Percentiles rank a stretch among this genome's conserved stretches.
phyloP scores from a whole-genome alignment of 1,140 invertebrate genomes.

The Brachionus manjavacas region DNA sequence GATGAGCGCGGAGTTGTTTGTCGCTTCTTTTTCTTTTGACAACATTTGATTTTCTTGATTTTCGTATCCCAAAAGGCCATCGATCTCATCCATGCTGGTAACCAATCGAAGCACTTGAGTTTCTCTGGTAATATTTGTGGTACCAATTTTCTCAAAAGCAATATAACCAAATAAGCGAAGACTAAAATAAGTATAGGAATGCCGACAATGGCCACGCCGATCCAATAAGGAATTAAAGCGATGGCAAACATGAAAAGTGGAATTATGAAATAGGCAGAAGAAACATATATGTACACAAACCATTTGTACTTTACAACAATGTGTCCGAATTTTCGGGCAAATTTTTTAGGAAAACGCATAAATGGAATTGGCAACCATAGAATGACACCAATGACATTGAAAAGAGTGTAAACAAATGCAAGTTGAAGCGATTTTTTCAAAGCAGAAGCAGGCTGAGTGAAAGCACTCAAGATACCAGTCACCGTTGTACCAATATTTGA shows the following conservation, averaged over 20 bases:
- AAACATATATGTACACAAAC: constrained; percentile 62
- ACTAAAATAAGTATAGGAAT: background rate
- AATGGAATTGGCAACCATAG: constrained; percentile 64
- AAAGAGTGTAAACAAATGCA: constrained; percentile 64
- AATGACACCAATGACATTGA: constrained; percentile 63
- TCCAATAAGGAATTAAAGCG: constrained; percentile 46
- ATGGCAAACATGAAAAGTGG: constrained; percentile 59
- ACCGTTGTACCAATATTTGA: constrained; percentile 66
- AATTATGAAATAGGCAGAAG: constrained; percentile 60
- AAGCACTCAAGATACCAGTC: constrained; percentile 60
- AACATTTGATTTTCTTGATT: background rate
- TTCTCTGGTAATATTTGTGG: background rate
- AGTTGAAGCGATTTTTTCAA: constrained; percentile 61
- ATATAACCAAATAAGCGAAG: background rate
- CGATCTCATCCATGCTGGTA: background rate
- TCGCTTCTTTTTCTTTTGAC: background rate
- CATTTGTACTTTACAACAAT: constrained; percentile 61
- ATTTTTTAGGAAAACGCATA: constrained; percentile 60
- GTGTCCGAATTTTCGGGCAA: constrained; percentile 60
- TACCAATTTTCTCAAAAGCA: background rate
- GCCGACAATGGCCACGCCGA: background rate
- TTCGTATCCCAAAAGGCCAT: background rate
- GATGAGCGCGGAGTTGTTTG: background rate
- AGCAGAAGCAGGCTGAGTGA: constrained; percentile 55
- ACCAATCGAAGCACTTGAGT: constrained; percentile 7